phyloP scores from a whole-genome alignment of 2,888 invertebrate species.

The Limulus polyphemus region DNA sequence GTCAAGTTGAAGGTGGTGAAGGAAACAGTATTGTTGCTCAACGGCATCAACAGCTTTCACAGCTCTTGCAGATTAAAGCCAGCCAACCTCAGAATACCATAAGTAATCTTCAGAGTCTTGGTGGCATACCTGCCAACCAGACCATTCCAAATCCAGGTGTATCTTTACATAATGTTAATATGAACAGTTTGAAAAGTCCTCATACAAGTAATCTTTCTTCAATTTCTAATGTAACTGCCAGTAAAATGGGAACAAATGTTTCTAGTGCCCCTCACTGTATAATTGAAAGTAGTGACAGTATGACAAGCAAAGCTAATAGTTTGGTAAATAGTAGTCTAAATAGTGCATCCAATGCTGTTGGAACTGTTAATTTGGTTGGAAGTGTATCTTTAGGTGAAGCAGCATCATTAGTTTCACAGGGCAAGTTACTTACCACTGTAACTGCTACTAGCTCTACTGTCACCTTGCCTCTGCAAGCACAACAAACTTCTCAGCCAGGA shows the following conservation, averaged over 20 bases:
- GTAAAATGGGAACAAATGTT: conserved; percentile 34
- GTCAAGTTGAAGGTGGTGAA: conserved; percentile 9
- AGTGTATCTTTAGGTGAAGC: conserved; percentile 11
- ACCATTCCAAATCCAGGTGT: conserved; percentile 23
- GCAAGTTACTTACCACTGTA: conserved; percentile 16
- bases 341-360: conserved; percentile 10
- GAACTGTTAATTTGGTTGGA: conserved; percentile 15
- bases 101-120: conserved; percentile 11
- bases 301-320: conserved; percentile 25
- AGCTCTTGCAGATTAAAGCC: conserved; percentile 26
- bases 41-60: conserved; percentile 26
- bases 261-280: conserved; percentile 28
- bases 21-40: conserved; percentile 17
- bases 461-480: conserved; percentile 7
- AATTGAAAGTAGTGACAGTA: conserved; percentile 21
- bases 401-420: conserved; percentile 17
- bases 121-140: conserved; percentile 15
- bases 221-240: conserved; percentile 69
- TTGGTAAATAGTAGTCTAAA: conserved; percentile 16
- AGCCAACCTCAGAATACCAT: conserved; percentile 18
- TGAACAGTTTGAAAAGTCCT: conserved; percentile 26
- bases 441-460: conserved; percentile 9
- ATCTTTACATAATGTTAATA: conserved; percentile 14
- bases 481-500: conserved; percentile 13
- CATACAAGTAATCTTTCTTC: conserved; percentile 39